Evolutionary conservation across 2,797 vertebrate genomes (phyloP), one percentile per base, ranked within the genome.

Genomic region (Acrocephalus scirpaceus): DNA sequence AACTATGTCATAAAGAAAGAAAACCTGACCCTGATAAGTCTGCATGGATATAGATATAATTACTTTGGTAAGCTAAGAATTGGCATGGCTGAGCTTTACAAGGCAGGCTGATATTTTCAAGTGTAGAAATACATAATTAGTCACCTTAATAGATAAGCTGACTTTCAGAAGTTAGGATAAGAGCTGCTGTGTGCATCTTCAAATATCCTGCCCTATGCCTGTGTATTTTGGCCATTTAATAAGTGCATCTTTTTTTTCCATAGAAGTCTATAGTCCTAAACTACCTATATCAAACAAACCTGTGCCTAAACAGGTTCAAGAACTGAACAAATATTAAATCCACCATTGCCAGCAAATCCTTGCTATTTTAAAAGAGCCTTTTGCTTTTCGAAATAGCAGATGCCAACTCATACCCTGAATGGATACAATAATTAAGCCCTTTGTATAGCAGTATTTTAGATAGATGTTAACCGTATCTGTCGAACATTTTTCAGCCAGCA

Each of bases 291-390:
- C 72, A 66, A 85, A 85, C 20, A 93, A 92, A 91, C 53, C 65
- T 60, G 51, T 53, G 23, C 66, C 88, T 87, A 74, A 91, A 83
- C 16, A 66, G 23, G 22, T 77, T 89, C 74, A 75, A 93, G 30
- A 42, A 58, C 42, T 27, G 23, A 93, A 71, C 25, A 93, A 87
- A 90, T 58, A 87, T 38, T 23, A 80, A 80, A 72, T 48, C 7
- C 8, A 1, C 69, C 61, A 65, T 6, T 62, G 42, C 90, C 70
- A 76, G 80, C 45, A 88, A 94, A 92, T 67, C 3, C 2, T 13
- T 92, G 36, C 50, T 93, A 45, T 86, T 90, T 82, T 85, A 77
- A 85, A 92, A 92, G 27, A 87, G 5, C n/a, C n/a, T 77, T 48
- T 92, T 86, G 22, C 26, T 90, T 88, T 90, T 75, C 25, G 4